Conservation (phyloP, 2,113 vertebrate species). For the Crotalus horridus region DNA sequence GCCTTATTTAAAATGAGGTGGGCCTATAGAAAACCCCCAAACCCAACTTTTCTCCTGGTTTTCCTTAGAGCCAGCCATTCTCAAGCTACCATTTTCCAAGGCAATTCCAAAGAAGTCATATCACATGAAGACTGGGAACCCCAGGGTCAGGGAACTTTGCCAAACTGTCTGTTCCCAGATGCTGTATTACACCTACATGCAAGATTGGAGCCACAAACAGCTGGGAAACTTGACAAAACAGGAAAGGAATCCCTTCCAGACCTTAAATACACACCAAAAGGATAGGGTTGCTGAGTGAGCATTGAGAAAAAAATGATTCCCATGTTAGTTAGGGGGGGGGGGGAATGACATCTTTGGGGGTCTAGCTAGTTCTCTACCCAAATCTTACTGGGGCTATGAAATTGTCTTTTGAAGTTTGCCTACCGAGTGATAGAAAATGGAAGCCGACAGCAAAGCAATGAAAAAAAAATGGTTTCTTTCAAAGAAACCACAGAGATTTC, state of each 20-base stretch:
- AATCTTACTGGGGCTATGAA: slow-evolving; percentile 34
- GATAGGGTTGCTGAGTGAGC: slow-evolving; percentile 8
- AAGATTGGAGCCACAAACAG: slow-evolving; percentile 14
- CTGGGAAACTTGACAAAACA: slow-evolving; percentile 28
- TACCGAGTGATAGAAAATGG: slow-evolving; percentile 13
- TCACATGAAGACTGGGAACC: neutral
- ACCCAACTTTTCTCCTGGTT: neutral
- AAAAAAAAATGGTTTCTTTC: too few species aligned
- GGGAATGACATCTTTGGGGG: neutral
- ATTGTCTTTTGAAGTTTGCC: slow-evolving; percentile 44
- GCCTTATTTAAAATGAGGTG: neutral
- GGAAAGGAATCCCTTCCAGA: neutral
- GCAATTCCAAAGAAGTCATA: neutral
- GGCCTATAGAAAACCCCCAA: neutral
- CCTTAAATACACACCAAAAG: neutral
- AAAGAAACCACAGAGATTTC: neutral
- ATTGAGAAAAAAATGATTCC: slow-evolving; percentile 32
- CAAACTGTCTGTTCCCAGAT: slow-evolving; percentile 25
- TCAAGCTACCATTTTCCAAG: neutral
- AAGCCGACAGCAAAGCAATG: neutral
- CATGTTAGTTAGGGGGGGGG: neutral
- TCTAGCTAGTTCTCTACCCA: neutral
- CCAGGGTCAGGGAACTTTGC: neutral
- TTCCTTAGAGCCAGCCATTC: neutral
- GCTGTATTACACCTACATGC: neutral